Base-by-base conservation (phyloP, 1,140 invertebrate genomes). In the Dryas iulia region DNA sequence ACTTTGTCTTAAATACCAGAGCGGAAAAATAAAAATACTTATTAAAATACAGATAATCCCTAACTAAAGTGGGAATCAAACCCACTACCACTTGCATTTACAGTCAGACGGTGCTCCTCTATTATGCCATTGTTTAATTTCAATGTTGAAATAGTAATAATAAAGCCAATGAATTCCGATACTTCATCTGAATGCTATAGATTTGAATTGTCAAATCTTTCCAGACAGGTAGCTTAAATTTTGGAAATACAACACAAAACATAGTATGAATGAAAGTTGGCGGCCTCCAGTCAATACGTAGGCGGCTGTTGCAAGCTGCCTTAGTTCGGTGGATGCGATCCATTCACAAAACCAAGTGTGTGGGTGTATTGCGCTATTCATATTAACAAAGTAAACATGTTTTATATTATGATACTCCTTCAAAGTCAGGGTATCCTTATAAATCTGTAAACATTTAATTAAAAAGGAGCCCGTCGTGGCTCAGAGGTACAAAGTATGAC, bases 261-360 rank as follows among this genome's bases (percentile, higher is more conserved):
- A 65, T 33, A 71, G 69, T 82, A 84, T 91, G 86, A 90, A 91
- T 89, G 89, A 91, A 91, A 90, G 89, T 90, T 89, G 87, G 78
- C 82, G 89, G 84, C 89, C 89, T 91, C 83, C 79, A 79, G 58
- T 21, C 57, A 57, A 21, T 54, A 79, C 84, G 86, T 90, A 80
- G 89, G 86, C 76, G 87, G 75, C 75, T 89, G 84, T 87, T 88
- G 89, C 86, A 89, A 86, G 81, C 76, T 69, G 69, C 73, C 75
- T 66, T 65, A 60, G 65, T 68, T 76, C 75, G 53, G 71, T 73
- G 70, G 70, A 78, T 82, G 76, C 73, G 77, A 77, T 85, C 85
- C 87, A 91, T 91, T 91, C 89, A 91, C 86, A 87, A 89, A 87
- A 73, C 67, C 60, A 30, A 66, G 25, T 47, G 69, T 72, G 87